phyloP scores from a whole-genome alignment of 2,113 vertebrate genomes.

The Dicaeum eximium region DNA sequence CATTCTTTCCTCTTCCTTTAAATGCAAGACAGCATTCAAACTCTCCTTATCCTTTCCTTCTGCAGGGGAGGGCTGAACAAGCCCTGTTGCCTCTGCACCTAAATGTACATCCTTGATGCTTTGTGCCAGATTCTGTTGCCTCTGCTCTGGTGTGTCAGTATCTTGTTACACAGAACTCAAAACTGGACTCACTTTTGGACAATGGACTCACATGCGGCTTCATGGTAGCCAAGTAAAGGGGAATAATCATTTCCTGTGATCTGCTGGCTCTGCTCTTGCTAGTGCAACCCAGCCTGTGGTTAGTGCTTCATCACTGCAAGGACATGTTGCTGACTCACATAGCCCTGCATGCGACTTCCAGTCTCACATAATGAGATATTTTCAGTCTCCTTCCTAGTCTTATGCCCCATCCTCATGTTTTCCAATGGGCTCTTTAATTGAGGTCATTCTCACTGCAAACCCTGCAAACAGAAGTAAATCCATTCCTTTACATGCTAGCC shows the following conservation, averaged over 20 bases:
- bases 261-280: not conserved
- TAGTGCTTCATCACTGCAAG: not conserved
- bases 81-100: not conserved
- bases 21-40: not conserved
- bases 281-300: not conserved
- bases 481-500: not conserved
- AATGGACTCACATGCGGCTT: not conserved
- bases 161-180: not conserved
- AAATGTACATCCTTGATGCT: not conserved
- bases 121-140: not conserved
- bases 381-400: not conserved
- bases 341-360: not conserved
- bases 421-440: not conserved
- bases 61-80: not conserved
- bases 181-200: not conserved
- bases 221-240: not conserved
- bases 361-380: slow-evolving; percentile 22
- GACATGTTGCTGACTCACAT: not conserved
- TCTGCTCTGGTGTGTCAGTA: not conserved
- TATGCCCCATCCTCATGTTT: not conserved
- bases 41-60: not conserved
- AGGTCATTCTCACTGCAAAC: not conserved
- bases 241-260: not conserved
- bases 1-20: not conserved
- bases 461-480: not conserved